phyloP scores from a whole-genome alignment of 2,888 invertebrate genomes.

The Ormyrus pomaceus region DNA sequence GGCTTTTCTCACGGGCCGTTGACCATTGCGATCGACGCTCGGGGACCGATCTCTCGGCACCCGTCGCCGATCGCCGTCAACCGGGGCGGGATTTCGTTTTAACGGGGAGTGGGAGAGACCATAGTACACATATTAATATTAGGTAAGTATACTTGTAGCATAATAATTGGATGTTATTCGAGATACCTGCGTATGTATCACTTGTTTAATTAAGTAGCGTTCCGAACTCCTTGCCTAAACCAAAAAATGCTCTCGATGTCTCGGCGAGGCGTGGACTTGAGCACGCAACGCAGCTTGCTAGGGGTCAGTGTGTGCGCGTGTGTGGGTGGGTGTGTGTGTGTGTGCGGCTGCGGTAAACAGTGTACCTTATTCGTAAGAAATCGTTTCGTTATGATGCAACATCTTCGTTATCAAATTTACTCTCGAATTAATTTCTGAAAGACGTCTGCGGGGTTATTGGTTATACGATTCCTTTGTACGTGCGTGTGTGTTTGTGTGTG shows the following conservation, averaged over 20 bases:
- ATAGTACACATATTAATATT: slow-evolving; percentile 75
- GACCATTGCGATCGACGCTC: neutral
- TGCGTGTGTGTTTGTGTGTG: slow-evolving; percentile 2
- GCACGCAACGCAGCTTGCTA: too few species aligned
- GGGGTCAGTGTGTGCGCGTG: slow-evolving; percentile 17
- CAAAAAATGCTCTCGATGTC: slow-evolving; percentile 61
- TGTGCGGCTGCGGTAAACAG: neutral
- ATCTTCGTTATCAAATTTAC: neutral
- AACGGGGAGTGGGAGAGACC: slow-evolving; percentile 75
- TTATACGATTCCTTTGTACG: neutral
- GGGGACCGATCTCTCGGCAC: neutral
- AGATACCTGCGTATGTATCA: slow-evolving; percentile 71
- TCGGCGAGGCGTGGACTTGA: neutral
- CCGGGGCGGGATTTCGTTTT: slow-evolving; percentile 43
- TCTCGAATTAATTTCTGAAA: slow-evolving; percentile 44
- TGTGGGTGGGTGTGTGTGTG: neutral
- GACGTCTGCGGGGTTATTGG: slow-evolving; percentile 48
- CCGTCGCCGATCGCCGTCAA: slow-evolving; percentile 31
- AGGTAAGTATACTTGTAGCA: slow-evolving; percentile 75
- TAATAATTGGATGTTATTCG: slow-evolving; percentile 74
- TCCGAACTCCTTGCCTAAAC: slow-evolving; percentile 75
- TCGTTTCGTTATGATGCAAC: neutral
- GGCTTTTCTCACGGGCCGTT: slow-evolving; percentile 38
- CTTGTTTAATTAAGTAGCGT: slow-evolving; percentile 71
- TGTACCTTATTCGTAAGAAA: too few species aligned